Evolutionary conservation across 2,113 vertebrate species (phyloP).

Genomic region (Rhodinocichla rosea): DNA sequence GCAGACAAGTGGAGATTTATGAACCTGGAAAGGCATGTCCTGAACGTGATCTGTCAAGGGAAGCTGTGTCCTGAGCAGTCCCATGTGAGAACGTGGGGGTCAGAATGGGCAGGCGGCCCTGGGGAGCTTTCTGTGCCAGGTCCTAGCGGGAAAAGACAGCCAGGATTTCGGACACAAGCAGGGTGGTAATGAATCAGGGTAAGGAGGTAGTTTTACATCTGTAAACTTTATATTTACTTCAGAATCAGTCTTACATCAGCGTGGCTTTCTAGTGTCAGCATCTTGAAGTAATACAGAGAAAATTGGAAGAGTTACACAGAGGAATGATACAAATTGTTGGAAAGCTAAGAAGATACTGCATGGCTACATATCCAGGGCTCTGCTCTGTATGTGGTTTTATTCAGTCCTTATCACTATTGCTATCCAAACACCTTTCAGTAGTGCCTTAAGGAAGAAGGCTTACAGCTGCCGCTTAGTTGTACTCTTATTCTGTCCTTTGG

Average conservation of each 20-base stretch:
- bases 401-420: neutral
- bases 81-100: neutral
- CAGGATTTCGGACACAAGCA: neutral
- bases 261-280: neutral
- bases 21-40: neutral
- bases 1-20: neutral
- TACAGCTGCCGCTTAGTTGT: neutral
- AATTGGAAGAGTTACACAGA: neutral
- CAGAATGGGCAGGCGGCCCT: neutral
- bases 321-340: neutral
- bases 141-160: neutral
- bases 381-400: neutral
- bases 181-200: neutral
- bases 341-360: neutral
- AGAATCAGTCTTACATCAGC: neutral
- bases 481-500: neutral
- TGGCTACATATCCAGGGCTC: neutral
- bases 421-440: neutral
- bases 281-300: neutral
- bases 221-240: neutral
- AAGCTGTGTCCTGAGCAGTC: neutral
- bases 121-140: neutral
- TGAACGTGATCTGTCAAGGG: neutral
- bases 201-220: neutral
- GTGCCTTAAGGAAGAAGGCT: neutral